A percentile compares a stretch with the other conserved stretches of the same genome.
Conservation (phyloP, 2,797 vertebrate genomes). For the Acipenser oxyrinchus region DNA sequence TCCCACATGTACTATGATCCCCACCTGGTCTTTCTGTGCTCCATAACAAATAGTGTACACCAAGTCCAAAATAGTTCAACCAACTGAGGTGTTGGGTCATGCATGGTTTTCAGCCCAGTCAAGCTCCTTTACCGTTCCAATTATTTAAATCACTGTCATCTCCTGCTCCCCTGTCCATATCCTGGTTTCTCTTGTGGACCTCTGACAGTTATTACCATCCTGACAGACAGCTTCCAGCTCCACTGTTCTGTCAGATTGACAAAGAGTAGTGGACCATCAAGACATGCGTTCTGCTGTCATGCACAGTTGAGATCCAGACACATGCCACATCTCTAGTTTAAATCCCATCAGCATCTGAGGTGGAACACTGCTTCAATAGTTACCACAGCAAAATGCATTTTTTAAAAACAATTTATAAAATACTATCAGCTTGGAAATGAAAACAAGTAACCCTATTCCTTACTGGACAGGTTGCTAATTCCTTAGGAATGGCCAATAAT, state of each 20-base stretch:
- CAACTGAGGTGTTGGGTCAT: background rate
- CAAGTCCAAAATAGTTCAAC: no score
- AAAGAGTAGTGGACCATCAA: conserved; percentile 8
- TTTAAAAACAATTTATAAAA: no score
- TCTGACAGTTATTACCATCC: background rate
- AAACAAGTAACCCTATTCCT: no score
- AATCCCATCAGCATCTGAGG: background rate
- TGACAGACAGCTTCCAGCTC: conserved; percentile 5
- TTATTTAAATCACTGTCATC: background rate
- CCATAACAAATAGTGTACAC: no score
- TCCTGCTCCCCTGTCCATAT: conserved; percentile 1
- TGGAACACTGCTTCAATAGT: background rate
- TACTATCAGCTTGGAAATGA: no score
- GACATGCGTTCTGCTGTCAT: conserved; percentile 2
- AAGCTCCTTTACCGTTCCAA: background rate
- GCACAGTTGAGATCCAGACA: conserved; percentile 5
- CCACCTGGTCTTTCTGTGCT: no score
- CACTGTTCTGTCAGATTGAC: background rate
- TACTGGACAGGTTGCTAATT: no score
- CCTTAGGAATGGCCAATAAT: no score
- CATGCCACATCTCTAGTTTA: conserved; percentile 2
- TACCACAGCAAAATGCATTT: no score
- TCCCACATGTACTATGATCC: no score
- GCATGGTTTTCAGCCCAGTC: background rate
- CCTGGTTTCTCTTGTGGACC: background rate